Base-by-base conservation (phyloP, 2,113 vertebrate species). In the Burhinus bistriatus region DNA sequence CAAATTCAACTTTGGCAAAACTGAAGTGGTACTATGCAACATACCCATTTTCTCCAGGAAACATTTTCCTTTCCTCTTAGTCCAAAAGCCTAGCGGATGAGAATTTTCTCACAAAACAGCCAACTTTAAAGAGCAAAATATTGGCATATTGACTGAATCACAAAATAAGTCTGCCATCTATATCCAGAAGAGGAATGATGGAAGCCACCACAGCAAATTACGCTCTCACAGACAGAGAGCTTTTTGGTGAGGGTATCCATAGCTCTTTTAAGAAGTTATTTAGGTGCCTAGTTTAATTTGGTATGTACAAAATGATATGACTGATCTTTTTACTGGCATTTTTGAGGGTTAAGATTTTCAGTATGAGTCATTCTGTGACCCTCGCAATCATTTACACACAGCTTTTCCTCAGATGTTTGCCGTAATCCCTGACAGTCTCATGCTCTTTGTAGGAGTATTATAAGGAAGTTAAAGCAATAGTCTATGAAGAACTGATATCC, bases 201-300 rank as follows among this genome's bases (percentile, higher is more conserved):
- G 66, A 38, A 81, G 15, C 19, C 26, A n/a, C 22, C 18, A 54
- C 6, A 52, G 23, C 34, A 83, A 75, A 36, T 61, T 25, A 44
- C 13, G 5, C 0, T 2, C 5, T 42, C 25, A 3, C 7, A 38
- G n/a, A 47, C 5, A 49, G n/a, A 0, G 6, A 0, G 0, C 5
- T 5, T 20, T 70, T 66, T 32, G 6, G 27, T 49, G 23, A 44
- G 26, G 34, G 22, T 57, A 12, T 55, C 59, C 13, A 22, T 34
- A 29, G 32, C 11, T 6, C 11, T 78, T 90, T 69, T 13, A 72
- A 36, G 21, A 81, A 78, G n/a, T 9, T 73, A 38, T n/a, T 54
- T 72, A 32, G 6, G 9, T 44, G 2, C 15, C 23, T 83, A 61
- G 6, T 69, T 83, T 62, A 47, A 40, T 68, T 62, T 55, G 20